These are phyloP conservation scores for Paracentrotus lividus DNA, from an alignment of 53 echinoderm and acorn worm genomes.

Conservation along the genomic window DNA sequence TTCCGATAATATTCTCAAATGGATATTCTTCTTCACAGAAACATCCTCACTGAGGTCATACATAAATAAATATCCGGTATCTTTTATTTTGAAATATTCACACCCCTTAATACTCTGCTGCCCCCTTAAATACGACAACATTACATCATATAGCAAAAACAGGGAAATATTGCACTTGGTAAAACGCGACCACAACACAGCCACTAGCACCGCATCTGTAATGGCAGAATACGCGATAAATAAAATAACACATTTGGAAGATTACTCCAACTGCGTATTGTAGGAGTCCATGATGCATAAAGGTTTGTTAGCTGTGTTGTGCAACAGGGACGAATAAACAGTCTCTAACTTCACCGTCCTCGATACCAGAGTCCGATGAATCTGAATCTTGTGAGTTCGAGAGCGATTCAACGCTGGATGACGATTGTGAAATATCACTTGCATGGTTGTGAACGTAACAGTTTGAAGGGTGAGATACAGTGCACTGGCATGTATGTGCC, in stretches of 20 bases:
- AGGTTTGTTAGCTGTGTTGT: slow-evolving; percentile 69
- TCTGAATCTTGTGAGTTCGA: slow-evolving; percentile 66
- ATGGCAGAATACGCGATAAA: slow-evolving; percentile 71
- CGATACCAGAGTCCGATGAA: slow-evolving; percentile 67
- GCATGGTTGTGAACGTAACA: slow-evolving; percentile 53
- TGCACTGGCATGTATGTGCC: slow-evolving; percentile 56
- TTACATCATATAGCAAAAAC: slow-evolving; percentile 42
- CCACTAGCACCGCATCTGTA: slow-evolving; percentile 72
- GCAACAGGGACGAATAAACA: slow-evolving; percentile 53
- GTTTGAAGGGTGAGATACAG: slow-evolving; percentile 52
- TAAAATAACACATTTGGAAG: slow-evolving; percentile 53
- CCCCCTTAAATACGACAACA: slow-evolving; percentile 52
- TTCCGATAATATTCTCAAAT: not conserved
- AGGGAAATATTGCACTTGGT: slow-evolving; percentile 71
- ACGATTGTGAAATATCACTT: slow-evolving; percentile 32
- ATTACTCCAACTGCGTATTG: slow-evolving; percentile 34
- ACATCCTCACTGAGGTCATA: slow-evolving; percentile 61
- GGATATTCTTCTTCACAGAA: not conserved
- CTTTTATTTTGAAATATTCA: slow-evolving; percentile 23
- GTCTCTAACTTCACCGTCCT: slow-evolving; percentile 65
- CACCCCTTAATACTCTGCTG: slow-evolving; percentile 51
- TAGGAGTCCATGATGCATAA: slow-evolving; percentile 47
- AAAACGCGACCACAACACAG: slow-evolving; percentile 66
- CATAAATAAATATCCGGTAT: slow-evolving; percentile 59
- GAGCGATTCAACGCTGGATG: slow-evolving; percentile 33